Conservation (phyloP, 1,140 invertebrate species). For the Dreissena rostriformis region DNA sequence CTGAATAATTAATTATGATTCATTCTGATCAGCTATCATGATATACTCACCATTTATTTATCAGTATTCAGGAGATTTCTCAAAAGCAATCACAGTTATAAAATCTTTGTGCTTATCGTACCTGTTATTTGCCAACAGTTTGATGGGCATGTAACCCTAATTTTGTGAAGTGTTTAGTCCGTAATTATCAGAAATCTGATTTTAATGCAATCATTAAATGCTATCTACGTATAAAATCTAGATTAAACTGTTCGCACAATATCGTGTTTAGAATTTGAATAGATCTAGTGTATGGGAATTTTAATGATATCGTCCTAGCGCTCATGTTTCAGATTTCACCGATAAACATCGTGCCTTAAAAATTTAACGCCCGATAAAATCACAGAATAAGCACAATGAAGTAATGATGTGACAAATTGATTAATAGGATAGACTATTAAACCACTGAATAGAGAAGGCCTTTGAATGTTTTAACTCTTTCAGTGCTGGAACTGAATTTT, state of each 20-base stretch:
- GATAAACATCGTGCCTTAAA: conserved; percentile 36
- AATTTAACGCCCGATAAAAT: conserved; percentile 26
- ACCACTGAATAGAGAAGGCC: too few species aligned
- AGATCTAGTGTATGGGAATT: conserved; percentile 29
- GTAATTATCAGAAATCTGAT: conserved; percentile 7
- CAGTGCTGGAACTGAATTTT: too few species aligned
- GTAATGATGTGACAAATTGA: conserved; percentile 10
- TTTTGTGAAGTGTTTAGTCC: conserved; percentile 29
- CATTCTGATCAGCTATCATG: too few species aligned
- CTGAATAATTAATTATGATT: too few species aligned
- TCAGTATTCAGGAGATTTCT: too few species aligned
- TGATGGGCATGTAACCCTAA: not conserved
- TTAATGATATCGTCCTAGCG: conserved; percentile 28
- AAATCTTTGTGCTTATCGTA: not conserved
- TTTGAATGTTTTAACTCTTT: too few species aligned
- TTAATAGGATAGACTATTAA: not conserved
- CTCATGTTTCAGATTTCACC: conserved; percentile 5
- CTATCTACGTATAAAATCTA: conserved; percentile 50
- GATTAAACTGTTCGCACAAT: conserved; percentile 57
- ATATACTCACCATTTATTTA: too few species aligned
- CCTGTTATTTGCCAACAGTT: too few species aligned
- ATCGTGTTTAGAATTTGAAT: conserved; percentile 39
- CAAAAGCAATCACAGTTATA: too few species aligned
- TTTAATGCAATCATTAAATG: conserved; percentile 40
- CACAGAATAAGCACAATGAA: not conserved